Percentiles rank a stretch among this genome's conserved stretches.
phyloP scores from a whole-genome alignment of 1,140 invertebrate genomes.

The Whitmania pigra region DNA sequence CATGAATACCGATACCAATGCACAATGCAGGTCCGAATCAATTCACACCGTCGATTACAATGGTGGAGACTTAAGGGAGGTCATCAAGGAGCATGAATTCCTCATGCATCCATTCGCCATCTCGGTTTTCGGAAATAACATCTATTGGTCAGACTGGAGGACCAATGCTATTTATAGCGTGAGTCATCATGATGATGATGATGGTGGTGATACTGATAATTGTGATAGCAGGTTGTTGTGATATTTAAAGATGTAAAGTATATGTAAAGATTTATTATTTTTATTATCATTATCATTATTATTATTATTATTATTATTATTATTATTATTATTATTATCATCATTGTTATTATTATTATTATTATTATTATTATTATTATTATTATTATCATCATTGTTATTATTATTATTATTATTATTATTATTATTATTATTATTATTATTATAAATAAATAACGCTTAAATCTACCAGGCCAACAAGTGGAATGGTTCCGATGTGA shows the following conservation, averaged over 20 bases:
- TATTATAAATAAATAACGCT: too few species aligned
- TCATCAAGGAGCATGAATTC: slow-evolving; percentile 47
- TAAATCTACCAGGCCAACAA: slow-evolving; percentile 48
- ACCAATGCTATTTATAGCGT: slow-evolving; percentile 62
- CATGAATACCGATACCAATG: too few species aligned
- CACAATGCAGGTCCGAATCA: slow-evolving; percentile 56
- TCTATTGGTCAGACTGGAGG: slow-evolving; percentile 88
- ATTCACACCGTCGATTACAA: slow-evolving; percentile 63
- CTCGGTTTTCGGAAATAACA: slow-evolving; percentile 66
- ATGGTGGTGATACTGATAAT: not conserved
- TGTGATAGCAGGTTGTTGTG: not conserved
- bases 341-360: too few species aligned
- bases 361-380: too few species aligned
- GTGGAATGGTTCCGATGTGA: slow-evolving; percentile 51
- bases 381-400: too few species aligned
- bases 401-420: too few species aligned
- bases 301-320: too few species aligned
- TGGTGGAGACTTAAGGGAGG: slow-evolving; percentile 45
- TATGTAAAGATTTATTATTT: too few species aligned
- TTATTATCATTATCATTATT: too few species aligned
- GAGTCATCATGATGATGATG: slow-evolving; percentile 23
- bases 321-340: too few species aligned
- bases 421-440: too few species aligned
- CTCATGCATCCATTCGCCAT: slow-evolving; percentile 71
- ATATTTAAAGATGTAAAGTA: too few species aligned